Evolutionary conservation across 2,113 vertebrate genomes (phyloP).

Genomic region (Pseudonaja textilis): DNA sequence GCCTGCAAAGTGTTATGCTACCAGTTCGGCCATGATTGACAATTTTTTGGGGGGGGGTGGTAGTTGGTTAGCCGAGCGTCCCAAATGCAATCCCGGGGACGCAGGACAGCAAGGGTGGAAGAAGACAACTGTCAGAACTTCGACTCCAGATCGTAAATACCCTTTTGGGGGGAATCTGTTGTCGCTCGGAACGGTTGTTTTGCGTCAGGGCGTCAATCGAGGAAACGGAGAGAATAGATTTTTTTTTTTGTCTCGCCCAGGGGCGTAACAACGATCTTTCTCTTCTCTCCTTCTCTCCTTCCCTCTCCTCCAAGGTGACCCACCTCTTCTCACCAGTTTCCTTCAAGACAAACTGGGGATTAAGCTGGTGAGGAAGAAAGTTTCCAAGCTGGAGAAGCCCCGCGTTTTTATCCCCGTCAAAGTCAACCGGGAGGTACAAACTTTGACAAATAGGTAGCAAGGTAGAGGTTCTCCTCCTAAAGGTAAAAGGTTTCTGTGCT

Average conservation of each 20-base stretch:
- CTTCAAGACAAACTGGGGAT: slow-evolving; percentile 79
- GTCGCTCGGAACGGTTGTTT: neutral
- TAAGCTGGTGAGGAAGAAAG: slow-evolving; percentile 66
- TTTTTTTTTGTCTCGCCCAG: neutral
- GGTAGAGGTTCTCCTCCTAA: no score
- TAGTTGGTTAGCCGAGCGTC: neutral
- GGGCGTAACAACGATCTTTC: neutral
- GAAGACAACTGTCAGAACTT: no score
- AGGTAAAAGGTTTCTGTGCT: no score
- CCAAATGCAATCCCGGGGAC: neutral
- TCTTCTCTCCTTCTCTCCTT: neutral
- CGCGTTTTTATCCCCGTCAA: slow-evolving; percentile 60
- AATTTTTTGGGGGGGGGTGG: neutral
- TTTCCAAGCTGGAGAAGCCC: slow-evolving; percentile 42
- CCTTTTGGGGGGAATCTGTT: no score
- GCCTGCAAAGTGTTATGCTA: no score
- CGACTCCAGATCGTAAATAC: neutral
- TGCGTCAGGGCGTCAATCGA: accelerated
- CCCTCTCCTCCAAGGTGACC: slow-evolving; percentile 67
- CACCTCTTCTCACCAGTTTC: slow-evolving; percentile 73
- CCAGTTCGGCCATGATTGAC: no score
- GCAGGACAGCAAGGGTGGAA: no score
- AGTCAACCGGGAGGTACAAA: slow-evolving; percentile 72
- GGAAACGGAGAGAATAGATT: neutral
- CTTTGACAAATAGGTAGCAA: no score